phyloP scores from a whole-genome alignment of 2,797 vertebrate species.

The Hirundo rustica region DNA sequence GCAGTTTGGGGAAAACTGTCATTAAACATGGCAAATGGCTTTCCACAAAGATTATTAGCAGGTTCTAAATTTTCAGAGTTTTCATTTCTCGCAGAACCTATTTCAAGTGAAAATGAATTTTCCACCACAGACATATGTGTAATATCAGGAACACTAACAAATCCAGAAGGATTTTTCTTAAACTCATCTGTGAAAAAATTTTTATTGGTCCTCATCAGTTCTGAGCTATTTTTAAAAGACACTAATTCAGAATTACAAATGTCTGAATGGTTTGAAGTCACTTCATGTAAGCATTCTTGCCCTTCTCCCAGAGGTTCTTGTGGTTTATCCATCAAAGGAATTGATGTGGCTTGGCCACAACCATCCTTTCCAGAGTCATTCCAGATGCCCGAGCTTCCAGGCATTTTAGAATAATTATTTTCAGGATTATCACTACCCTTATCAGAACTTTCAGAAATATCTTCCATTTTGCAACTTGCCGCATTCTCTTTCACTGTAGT shows the following conservation, averaged over 20 bases:
- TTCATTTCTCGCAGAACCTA: constrained; percentile 22
- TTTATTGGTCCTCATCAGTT: neutral
- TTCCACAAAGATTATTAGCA: neutral
- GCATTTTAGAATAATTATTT: constrained; percentile 23
- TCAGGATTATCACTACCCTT: constrained; percentile 7
- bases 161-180: neutral
- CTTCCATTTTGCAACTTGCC: neutral
- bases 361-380: neutral
- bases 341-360: neutral
- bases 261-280: neutral
- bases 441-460: neutral
- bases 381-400: neutral
- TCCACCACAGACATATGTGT: neutral
- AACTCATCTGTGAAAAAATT: neutral
- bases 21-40: neutral
- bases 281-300: neutral
- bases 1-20: constrained; percentile 37
- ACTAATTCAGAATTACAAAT: constrained; percentile 44
- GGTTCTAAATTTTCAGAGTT: neutral
- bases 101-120: constrained; percentile 26
- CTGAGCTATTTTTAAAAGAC: constrained; percentile 54
- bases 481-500: neutral
- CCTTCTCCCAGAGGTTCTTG: neutral
- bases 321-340: constrained; percentile 12
- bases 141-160: neutral